Evolutionary conservation across 2,888 invertebrate species (phyloP), one percentile per base, ranked within the genome.

Genomic region (Rhimphoctona megacephalus): DNA sequence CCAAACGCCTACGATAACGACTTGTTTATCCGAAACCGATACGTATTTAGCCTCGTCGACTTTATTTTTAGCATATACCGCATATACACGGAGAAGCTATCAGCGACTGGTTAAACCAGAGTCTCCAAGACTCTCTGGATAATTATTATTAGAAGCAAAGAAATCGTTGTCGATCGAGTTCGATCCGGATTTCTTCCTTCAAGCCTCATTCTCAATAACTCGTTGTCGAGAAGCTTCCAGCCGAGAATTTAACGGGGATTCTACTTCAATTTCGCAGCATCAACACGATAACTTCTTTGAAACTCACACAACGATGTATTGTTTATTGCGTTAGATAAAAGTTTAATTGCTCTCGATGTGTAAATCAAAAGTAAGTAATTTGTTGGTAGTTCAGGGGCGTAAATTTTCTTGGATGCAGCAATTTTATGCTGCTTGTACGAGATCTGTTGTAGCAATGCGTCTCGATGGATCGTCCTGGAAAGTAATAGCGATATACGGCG

Each of bases 21-120:
- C 61, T 61, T 67, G 52, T 36, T 69, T 90, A 87, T 85, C 66
- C 74, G 86, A 87, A 88, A 83, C 86, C 69, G 89, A 90, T 91
- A 93, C 93, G 88, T 91, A 93, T 93, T 93, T 93, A 93, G 92
- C 90, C 84, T 39, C 81, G 80, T 77, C 67, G 61, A 87, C 86
- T 91, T 88, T 93, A 93, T 93, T 92, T 93, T 93, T 91, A 93
- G 92, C 90, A 8, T 8, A 19, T 2, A 11, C 66, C 17, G 57
- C 36, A 72, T 30, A n/a, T 11, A 92, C 17, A 17, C 61, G 61
- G 89, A 90, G 92, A 93, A 91, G 86, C 88, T 92, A 93, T 93
- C 93, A 81, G 88, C 72, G 90, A 93, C 93, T 91, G 92, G 93
- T 92, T 91, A 89, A 86, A 90, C 91, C 90, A 89, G 91, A 89